Percentiles rank a stretch among this genome's conserved stretches.
phyloP scores from a whole-genome alignment of 2,797 vertebrate genomes.

The Triplophysa yarkandensis region DNA sequence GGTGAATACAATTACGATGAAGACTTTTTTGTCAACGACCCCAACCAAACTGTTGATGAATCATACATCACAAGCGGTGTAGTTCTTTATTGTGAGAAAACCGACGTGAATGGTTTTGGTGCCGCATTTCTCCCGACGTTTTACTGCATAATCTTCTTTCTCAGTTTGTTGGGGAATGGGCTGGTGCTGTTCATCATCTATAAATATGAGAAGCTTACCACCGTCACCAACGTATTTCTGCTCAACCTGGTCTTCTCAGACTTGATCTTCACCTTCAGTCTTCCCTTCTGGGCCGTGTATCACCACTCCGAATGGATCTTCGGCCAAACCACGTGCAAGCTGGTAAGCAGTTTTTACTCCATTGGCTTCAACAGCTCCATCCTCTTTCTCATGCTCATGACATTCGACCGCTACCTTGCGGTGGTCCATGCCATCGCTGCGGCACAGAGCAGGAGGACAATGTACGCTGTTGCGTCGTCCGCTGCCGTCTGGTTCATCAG shows the following conservation, averaged over 20 bases:
- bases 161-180: constrained; percentile 77
- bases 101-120: constrained; percentile 65
- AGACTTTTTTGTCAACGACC: rapidly evolving
- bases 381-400: constrained; percentile 82
- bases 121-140: constrained; percentile 70
- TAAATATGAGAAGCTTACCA: constrained; percentile 76
- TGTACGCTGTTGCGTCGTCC: constrained; percentile 66
- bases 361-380: constrained; percentile 81
- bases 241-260: constrained; percentile 80
- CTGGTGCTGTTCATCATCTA: constrained; percentile 76
- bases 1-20: too few species aligned
- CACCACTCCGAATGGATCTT: constrained; percentile 76
- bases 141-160: constrained; percentile 73
- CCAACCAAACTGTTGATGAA: rapidly evolving
- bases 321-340: constrained; percentile 71
- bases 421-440: constrained; percentile 78
- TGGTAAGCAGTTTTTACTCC: constrained; percentile 74
- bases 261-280: constrained; percentile 73
- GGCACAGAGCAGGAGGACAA: constrained; percentile 65
- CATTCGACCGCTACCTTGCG: constrained; percentile 80
- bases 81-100: constrained; percentile 63
- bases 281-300: constrained; percentile 79
- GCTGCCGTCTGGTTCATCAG: constrained; percentile 72
- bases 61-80: constrained; percentile 1
- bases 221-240: constrained; percentile 80